A percentile compares a stretch with the other conserved stretches of the same genome.
Evolutionary conservation across 1,140 invertebrate genomes (phyloP).

Genomic region (Paraescarpia echinospica): DNA sequence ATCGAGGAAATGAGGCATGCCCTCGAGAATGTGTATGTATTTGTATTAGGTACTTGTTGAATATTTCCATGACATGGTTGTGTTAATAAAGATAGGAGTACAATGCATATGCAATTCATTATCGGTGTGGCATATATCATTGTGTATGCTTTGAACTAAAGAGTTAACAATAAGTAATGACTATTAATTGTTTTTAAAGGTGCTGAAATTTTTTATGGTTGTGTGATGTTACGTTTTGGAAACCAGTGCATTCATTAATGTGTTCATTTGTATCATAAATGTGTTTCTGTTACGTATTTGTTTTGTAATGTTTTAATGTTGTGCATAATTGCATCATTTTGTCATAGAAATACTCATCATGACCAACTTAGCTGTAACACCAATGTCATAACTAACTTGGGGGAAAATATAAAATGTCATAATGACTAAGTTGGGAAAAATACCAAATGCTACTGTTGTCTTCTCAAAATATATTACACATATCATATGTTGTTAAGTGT

Average conservation of each 20-base stretch:
- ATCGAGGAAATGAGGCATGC: slow-evolving; percentile 84
- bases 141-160: not conserved
- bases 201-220: too few species aligned
- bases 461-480: not conserved
- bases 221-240: too few species aligned
- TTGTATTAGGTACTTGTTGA: not conserved
- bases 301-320: not conserved
- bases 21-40: slow-evolving; percentile 43
- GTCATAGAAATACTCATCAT: too few species aligned
- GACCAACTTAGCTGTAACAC: too few species aligned
- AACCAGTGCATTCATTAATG: too few species aligned
- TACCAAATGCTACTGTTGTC: not conserved
- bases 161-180: not conserved
- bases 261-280: not conserved
- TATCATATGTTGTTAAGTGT: not conserved
- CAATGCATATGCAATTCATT: not conserved
- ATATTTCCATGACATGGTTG: not conserved
- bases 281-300: not conserved
- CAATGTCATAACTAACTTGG: not conserved
- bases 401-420: not conserved
- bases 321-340: too few species aligned
- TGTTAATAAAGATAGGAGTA: not conserved
- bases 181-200: too few species aligned
- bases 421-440: not conserved
- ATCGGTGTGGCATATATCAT: not conserved